Evolutionary conservation across 64 coral and sea anemone species (phyloP), one percentile per base, ranked within the genome.

Genomic region (Astreopora myriophthalma): DNA sequence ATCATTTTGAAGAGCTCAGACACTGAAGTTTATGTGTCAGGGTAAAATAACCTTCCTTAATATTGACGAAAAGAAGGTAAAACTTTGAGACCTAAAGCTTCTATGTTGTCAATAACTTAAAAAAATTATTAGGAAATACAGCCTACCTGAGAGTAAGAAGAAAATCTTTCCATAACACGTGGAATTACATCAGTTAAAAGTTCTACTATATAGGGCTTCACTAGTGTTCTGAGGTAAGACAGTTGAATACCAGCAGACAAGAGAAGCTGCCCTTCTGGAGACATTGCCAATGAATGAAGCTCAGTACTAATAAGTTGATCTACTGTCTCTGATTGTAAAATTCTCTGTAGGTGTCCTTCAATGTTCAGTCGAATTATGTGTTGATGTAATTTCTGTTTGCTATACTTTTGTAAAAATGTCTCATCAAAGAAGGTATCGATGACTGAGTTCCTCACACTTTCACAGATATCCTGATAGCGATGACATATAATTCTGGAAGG

Each of bases 231-330:
- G 25, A 96, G 30, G 5, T 70, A 83, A 40, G 42, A 80, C 83
- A 76, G 33, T 49, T 86, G 42, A 38, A 96, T 55, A 29, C 94
- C 94, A 83, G 69, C 60, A 76, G 48, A 65, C 8, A 70, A 76
- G 27, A 96, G 75, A 20, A 96, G 58, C 69, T 96, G 94, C 26
- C 94, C 94, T 48, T 96, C 94, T 35, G 91, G 71, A 30, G 94
- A 93, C 40, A 63, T 69, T 71, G 42, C 71, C 44, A 96, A 89
- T 34, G 73, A 29, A 32, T 96, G 76, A 26, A 96, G 72, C 57
- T 96, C 94, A 22, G 74, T 88, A 75, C 72, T 92, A 28, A 96
- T 96, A 29, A 96, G 87, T 34, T 85, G 80, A 76, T 96, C 87
- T 26, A 96, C 38, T 85, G 90, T 73, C 70, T 96, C 90, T 32